phyloP scores from a whole-genome alignment of 2,797 vertebrate genomes.

The Eospalax fontanierii region DNA sequence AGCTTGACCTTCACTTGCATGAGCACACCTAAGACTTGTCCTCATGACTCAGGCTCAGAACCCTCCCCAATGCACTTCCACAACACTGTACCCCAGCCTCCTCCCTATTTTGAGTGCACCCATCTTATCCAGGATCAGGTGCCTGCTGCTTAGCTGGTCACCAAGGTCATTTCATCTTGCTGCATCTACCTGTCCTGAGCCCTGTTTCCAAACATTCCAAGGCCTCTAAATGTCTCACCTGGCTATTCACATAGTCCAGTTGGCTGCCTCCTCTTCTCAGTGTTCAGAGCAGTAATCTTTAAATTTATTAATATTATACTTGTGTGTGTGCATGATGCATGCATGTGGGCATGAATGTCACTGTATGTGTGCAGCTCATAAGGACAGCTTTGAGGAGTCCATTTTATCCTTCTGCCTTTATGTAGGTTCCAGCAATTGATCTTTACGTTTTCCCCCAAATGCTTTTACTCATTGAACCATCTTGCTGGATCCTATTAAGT shows the following conservation, averaged over 20 bases:
- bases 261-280: background rate
- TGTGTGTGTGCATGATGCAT: background rate
- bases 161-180: slow-evolving; percentile 1
- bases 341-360: background rate
- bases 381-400: background rate
- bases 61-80: background rate
- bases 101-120: background rate
- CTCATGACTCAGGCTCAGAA: background rate
- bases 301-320: background rate
- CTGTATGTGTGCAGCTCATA: background rate
- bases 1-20: background rate
- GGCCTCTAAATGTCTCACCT: background rate
- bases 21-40: background rate
- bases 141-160: background rate
- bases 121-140: background rate
- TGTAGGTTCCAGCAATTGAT: too few species aligned
- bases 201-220: background rate
- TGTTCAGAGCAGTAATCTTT: slow-evolving; percentile 31
- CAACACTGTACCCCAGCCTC: background rate
- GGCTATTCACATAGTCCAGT: background rate
- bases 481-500: background rate
- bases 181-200: background rate
- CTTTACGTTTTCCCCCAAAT: background rate
- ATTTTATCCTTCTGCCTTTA: too few species aligned
- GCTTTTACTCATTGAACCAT: background rate